Conservation (phyloP, 2,113 vertebrate genomes). For the Phainopepla nitens region DNA sequence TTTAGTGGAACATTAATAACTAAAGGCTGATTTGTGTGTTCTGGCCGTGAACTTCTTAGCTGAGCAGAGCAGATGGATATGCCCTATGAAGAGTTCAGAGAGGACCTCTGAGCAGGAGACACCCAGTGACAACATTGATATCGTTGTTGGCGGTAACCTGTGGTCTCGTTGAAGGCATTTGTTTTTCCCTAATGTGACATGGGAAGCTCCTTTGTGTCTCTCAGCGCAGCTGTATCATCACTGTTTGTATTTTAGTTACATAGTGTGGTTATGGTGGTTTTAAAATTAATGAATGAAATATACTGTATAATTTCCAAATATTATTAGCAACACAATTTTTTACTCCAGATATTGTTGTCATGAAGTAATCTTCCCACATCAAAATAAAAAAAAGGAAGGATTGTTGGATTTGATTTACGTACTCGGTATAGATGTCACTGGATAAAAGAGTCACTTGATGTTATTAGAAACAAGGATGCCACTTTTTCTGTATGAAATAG, state of each 20-base stretch:
- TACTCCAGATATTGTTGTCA: neutral
- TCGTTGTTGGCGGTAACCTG: too few relatives aligned
- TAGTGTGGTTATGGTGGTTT: accelerated
- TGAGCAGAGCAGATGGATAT: neutral
- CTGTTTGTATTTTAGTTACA: neutral
- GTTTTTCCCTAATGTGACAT: neutral
- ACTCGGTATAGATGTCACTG: neutral
- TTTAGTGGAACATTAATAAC: neutral
- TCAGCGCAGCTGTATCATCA: neutral
- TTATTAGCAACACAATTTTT: neutral
- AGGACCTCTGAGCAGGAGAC: neutral
- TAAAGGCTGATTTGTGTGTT: neutral
- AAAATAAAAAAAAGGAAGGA: neutral
- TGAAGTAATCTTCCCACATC: neutral
- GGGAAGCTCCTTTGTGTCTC: neutral
- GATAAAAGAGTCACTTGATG: neutral
- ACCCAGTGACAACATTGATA: accelerated
- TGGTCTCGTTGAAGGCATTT: neutral
- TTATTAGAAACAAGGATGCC: neutral
- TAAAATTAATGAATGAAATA: neutral
- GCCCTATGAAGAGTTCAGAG: neutral
- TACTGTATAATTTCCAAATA: neutral
- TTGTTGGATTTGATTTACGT: neutral
- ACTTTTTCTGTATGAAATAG: neutral
- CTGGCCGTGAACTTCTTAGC: neutral